These are phyloP conservation scores for Stenichneumon culpator DNA, from an alignment of 2,888 invertebrate species.

Conservation along the genomic window DNA sequence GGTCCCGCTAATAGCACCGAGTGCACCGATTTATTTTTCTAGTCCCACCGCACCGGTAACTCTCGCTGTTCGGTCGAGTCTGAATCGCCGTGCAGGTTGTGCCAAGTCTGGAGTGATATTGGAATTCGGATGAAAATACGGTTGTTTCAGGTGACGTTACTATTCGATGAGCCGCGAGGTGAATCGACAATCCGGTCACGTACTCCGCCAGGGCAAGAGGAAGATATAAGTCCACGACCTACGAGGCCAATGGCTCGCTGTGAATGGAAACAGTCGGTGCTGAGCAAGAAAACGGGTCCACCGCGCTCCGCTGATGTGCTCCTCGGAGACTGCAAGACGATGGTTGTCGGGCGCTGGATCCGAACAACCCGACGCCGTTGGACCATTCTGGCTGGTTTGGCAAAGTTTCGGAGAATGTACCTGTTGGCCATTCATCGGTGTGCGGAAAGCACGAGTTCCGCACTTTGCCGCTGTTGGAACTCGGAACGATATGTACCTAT, in stretches of 20 bases:
- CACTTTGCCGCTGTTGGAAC: not conserved
- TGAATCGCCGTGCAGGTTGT: constrained; percentile 27
- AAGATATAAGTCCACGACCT: constrained; percentile 26
- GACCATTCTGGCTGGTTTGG: not conserved
- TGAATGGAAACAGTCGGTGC: constrained; percentile 22
- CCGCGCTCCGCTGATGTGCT: not conserved
- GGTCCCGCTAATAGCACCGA: constrained; percentile 23
- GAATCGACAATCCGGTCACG: constrained; percentile 62
- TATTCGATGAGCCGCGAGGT: constrained; percentile 46
- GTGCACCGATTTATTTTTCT: constrained; percentile 24
- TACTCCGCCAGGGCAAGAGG: constrained; percentile 29
- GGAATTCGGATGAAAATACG: constrained; percentile 63
- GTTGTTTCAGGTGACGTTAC: constrained; percentile 37
- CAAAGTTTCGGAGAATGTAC: not conserved
- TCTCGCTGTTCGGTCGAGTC: constrained; percentile 20
- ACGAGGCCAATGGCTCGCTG: constrained; percentile 8
- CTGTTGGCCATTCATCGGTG: not conserved
- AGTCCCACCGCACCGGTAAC: not conserved
- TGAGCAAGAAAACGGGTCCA: constrained; percentile 42
- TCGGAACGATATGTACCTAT: not conserved
- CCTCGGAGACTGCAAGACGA: constrained; percentile 23
- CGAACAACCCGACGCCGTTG: not conserved
- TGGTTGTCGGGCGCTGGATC: not conserved
- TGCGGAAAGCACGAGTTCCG: not conserved
- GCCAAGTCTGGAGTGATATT: constrained; percentile 65